phyloP scores from a whole-genome alignment of 2,888 invertebrate genomes.

The Labia minor region DNA sequence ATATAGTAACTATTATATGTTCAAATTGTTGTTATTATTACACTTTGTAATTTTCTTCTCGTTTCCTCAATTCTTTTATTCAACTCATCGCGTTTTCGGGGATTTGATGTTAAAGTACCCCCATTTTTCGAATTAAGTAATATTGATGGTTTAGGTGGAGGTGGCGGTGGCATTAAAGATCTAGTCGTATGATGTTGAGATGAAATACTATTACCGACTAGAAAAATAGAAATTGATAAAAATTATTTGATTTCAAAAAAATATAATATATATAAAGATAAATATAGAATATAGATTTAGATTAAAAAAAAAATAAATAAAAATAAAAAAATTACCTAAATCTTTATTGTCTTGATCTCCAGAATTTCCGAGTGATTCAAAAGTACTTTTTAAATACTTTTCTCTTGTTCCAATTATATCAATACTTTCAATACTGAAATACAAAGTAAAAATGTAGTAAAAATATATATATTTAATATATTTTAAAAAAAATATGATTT shows the following conservation, averaged over 20 bases:
- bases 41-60: slow-evolving; percentile 45
- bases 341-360: slow-evolving; percentile 41
- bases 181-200: slow-evolving; percentile 25
- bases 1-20: slow-evolving; percentile 22
- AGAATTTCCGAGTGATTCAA: slow-evolving; percentile 51
- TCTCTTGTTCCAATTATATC: slow-evolving; percentile 37
- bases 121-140: neutral
- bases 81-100: slow-evolving; percentile 62
- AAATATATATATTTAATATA: too few relatives aligned
- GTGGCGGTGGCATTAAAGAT: slow-evolving; percentile 26
- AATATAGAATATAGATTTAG: too few relatives aligned
- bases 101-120: neutral
- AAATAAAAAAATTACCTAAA: slow-evolving; percentile 26
- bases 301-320: neutral
- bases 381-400: slow-evolving; percentile 37
- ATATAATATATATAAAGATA: too few relatives aligned
- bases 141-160: neutral
- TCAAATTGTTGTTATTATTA: too few relatives aligned
- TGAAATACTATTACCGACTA: slow-evolving; percentile 28
- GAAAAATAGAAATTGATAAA: slow-evolving; percentile 14
- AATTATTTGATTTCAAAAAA: neutral
- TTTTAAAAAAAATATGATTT: too few relatives aligned
- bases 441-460: slow-evolving; percentile 21
- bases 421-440: slow-evolving; percentile 36
- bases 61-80: slow-evolving; percentile 74